Evolutionary conservation across 2,888 invertebrate genomes (phyloP).

Genomic region (Agonopterix heracliana): DNA sequence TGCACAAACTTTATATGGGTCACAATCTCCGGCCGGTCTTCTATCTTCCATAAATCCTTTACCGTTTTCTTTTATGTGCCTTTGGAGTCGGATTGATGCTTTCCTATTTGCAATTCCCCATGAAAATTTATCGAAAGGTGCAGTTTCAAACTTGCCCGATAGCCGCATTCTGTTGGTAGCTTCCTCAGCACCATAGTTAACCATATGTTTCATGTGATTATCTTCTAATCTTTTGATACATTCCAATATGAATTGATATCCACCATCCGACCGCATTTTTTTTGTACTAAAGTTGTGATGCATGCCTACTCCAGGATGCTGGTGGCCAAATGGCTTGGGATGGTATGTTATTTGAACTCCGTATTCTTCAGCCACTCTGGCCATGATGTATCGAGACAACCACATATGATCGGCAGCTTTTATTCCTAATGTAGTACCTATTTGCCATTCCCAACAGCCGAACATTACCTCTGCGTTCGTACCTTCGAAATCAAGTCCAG

Average conservation of each 20-base stretch:
- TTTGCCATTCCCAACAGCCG: slow-evolving; percentile 92
- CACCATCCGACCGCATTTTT: slow-evolving; percentile 88
- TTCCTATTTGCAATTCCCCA: slow-evolving; percentile 94
- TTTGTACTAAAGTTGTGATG: slow-evolving; percentile 95
- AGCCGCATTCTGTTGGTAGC: slow-evolving; percentile 94
- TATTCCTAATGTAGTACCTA: slow-evolving; percentile 93
- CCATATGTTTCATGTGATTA: slow-evolving; percentile 93
- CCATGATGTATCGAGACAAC: slow-evolving; percentile 88
- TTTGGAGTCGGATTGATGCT: slow-evolving; percentile 93
- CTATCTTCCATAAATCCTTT: slow-evolving; percentile 96
- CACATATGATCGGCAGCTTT: slow-evolving; percentile 89
- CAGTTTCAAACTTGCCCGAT: slow-evolving; percentile 96
- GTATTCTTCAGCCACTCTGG: slow-evolving; percentile 90
- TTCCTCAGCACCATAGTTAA: slow-evolving; percentile 92
- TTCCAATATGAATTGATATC: slow-evolving; percentile 83
- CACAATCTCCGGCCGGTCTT: slow-evolving; percentile 92
- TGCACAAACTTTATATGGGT: slow-evolving; percentile 82
- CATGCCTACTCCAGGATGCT: slow-evolving; percentile 91
- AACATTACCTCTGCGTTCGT: slow-evolving; percentile 99
- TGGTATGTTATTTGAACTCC: slow-evolving; percentile 82
- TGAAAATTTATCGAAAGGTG: slow-evolving; percentile 94
- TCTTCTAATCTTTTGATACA: slow-evolving; percentile 94
- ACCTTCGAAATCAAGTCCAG: slow-evolving; percentile 94
- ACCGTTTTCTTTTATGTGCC: slow-evolving; percentile 89
- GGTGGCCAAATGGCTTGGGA: slow-evolving; percentile 85